Evolutionary conservation across 1,140 invertebrate species (phyloP), one percentile per base, ranked within the genome.

Genomic region (Tigriopus japonicus): DNA sequence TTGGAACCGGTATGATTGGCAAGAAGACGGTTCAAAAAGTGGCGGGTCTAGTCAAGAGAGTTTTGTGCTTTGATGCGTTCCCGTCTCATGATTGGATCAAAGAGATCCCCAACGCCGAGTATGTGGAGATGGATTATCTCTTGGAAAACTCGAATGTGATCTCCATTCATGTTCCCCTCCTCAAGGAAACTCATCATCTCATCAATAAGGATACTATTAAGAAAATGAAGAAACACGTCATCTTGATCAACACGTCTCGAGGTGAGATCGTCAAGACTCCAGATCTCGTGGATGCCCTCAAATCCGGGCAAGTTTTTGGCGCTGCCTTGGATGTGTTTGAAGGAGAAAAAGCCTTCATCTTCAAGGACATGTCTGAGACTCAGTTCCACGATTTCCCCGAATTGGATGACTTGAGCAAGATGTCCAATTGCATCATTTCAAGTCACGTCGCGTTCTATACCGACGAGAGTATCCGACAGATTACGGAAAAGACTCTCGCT

Each of bases 381-480:
- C 49, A 52, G 19, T 61, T 53, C 28, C 14, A 61, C 14, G 21
- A 61, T 35, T 35, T 54, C 35, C 59, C 59, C 19, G 51, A 61
- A 14, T 35, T 61, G 40, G 59, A 17, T 14, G 45, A 61, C 13
- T 52, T 61, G 21, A 49, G 21, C 17, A 17, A 42, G 21, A 56
- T 61, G 23, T 28, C 52, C 14, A 54, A 61, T 55, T 49, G 52
- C 51, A 61, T 61, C 28, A 54, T 61, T 54, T 61, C 59, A 10
- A 56, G 43, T 42, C 59, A 61, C 40, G 40, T 61, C 53, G 59
- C 59, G 3, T 61, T 61, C 49, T 61, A 61, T 54, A 61, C 59
- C 2, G 59, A 61, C 41, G 43, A 61, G 43, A 24, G 17, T 61
- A 54, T 61, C 24, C n/a, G 45, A 24, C 59, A 61, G 35, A 61